Conservation (phyloP, 1,140 invertebrate genomes). For the Odontomachus brunneus region DNA sequence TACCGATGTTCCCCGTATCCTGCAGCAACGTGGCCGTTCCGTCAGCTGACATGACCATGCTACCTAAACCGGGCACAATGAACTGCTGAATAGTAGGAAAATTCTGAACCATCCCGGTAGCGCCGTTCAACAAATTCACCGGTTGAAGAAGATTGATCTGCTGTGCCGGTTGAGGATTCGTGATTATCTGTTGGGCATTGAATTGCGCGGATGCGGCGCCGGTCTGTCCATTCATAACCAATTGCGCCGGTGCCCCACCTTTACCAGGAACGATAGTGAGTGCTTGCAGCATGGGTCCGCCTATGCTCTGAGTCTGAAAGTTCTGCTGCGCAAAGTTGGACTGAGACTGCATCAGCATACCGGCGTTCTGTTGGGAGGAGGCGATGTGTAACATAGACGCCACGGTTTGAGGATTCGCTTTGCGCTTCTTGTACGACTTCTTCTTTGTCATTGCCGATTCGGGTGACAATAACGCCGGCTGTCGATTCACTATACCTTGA, state of each 20-base stretch:
- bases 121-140: conserved; percentile 91
- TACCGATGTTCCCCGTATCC: conserved; percentile 88
- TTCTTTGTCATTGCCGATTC: conserved; percentile 87
- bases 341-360: conserved; percentile 83
- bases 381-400: conserved; percentile 91
- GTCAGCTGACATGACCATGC: conserved; percentile 91
- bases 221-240: conserved; percentile 90
- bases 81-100: conserved; percentile 93
- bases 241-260: conserved; percentile 88
- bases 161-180: conserved; percentile 89
- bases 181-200: conserved; percentile 89
- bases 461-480: conserved; percentile 88
- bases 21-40: conserved; percentile 89
- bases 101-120: conserved; percentile 90
- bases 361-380: conserved; percentile 87
- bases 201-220: conserved; percentile 87
- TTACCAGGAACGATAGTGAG: conserved; percentile 92
- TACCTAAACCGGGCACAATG: conserved; percentile 91
- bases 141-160: conserved; percentile 93
- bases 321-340: conserved; percentile 84
- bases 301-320: conserved; percentile 82
- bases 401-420: conserved; percentile 89
- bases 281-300: conserved; percentile 90
- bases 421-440: conserved; percentile 91
- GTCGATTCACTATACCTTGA: conserved; percentile 85